phyloP scores from a whole-genome alignment of 2,888 invertebrate genomes.

The Amphipoea oculea region DNA sequence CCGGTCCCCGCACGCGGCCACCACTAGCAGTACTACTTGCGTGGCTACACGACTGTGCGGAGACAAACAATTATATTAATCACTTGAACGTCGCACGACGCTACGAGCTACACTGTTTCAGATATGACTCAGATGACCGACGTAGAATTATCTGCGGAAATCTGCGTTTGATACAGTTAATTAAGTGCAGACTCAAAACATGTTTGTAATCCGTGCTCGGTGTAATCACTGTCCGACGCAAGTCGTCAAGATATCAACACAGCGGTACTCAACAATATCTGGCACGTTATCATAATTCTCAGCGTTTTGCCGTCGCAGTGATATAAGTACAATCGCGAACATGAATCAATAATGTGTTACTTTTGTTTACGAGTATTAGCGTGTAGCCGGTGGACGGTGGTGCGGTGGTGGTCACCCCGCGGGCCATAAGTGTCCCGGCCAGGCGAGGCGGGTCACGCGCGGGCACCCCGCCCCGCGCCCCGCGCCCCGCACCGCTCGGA shows the following conservation, averaged over 20 bases:
- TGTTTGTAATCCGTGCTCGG: not conserved
- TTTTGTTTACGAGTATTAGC: conserved; percentile 38
- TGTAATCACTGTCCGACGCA: not conserved
- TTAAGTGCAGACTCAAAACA: not conserved
- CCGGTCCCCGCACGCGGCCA: conserved; percentile 54
- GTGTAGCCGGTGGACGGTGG: not conserved
- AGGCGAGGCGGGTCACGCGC: conserved; percentile 34
- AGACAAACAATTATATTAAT: not conserved
- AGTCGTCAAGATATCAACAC: not conserved
- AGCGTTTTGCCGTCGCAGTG: not conserved
- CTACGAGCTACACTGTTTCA: not conserved
- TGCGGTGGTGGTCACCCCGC: conserved; percentile 37
- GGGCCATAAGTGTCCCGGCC: conserved; percentile 39
- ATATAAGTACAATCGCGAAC: conserved; percentile 23
- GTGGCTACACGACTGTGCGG: conserved; percentile 20
- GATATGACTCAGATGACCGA: conserved; percentile 5
- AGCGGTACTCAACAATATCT: not conserved
- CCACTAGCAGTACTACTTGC: conserved; percentile 11
- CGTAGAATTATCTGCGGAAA: conserved; percentile 5
- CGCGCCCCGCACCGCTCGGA: conserved; percentile 12
- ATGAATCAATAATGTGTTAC: conserved; percentile 46
- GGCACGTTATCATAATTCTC: conserved; percentile 25
- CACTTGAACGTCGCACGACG: not conserved
- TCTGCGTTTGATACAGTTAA: conserved; percentile 4
- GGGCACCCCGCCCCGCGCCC: conserved; percentile 8